These are phyloP conservation scores for Aradophagus sp. DNA, from an alignment of 1,140 invertebrate genomes.

Conservation along the genomic window DNA sequence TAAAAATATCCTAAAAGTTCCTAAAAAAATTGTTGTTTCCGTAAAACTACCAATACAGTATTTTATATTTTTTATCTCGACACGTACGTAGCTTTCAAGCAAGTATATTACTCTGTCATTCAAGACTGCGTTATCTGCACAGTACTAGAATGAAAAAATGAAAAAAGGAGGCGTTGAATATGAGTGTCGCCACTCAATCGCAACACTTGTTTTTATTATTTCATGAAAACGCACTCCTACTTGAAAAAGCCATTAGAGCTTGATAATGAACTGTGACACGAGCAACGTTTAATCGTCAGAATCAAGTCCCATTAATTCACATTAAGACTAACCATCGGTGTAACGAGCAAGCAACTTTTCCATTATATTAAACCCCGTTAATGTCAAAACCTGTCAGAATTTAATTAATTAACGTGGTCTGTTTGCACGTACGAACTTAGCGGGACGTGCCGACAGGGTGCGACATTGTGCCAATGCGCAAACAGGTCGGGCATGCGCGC, in stretches of 20 bases:
- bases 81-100: too few species aligned
- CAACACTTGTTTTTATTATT: too few species aligned
- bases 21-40: too few species aligned
- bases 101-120: too few species aligned
- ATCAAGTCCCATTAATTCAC: slow-evolving; percentile 20
- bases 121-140: too few species aligned
- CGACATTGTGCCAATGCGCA: slow-evolving; percentile 19
- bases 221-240: too few species aligned
- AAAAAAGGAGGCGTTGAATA: too few species aligned
- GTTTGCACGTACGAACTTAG: slow-evolving; percentile 22
- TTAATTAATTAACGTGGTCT: slow-evolving; percentile 35
- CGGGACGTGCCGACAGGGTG: background rate
- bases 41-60: too few species aligned
- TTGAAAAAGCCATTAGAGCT: slow-evolving; percentile 23
- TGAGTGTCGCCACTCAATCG: too few species aligned
- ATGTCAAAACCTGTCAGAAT: slow-evolving; percentile 41
- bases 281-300: slow-evolving; percentile 31
- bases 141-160: too few species aligned
- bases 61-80: too few species aligned
- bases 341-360: slow-evolving; percentile 20
- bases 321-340: slow-evolving; percentile 8
- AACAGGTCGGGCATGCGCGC: slow-evolving; percentile 27
- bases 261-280: slow-evolving; percentile 26
- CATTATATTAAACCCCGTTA: slow-evolving; percentile 39
- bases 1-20: too few species aligned